Base-by-base conservation (phyloP, 2,113 vertebrate species). In the Microcebus tavaratra region DNA sequence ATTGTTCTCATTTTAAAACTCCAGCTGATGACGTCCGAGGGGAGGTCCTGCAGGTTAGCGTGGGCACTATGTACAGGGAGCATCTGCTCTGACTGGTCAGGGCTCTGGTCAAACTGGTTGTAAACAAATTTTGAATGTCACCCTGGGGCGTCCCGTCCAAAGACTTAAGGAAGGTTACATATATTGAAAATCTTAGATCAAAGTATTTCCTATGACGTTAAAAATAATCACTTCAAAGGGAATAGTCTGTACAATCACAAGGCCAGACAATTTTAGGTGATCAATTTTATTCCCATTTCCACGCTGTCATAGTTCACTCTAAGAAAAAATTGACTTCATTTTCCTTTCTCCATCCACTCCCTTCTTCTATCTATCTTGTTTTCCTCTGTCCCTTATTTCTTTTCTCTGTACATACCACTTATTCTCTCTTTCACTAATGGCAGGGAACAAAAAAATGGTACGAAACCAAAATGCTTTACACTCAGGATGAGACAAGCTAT, bases 141-240 rank as follows among this genome's bases (percentile, higher is more conserved):
- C 15, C 57, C 55, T 73, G 45, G 4, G 65, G 25, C 34, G 67
- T 3, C n/a, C 11, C 20, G 50, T 13, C 88, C 23, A 79, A 21
- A 63, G 11, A 73, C 25, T 59, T 90, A n/a, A 82, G 34, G 27
- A 92, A 84, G 17, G 48, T 94, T 85, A 34, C 6, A 6, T 27
- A 23, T 34, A 36, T 78, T 55, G 68, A 79, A 93, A 95, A 85
- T 73, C 57, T 88, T 85, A 96, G 87, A 70, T 84, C 50, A 92
- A 72, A 80, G 27, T 48, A 57, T 86, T 90, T 88, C n/a, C 53
- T 61, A 14, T 36, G 48, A 67, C 90, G 36, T 75, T 55, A 68
- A 94, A 85, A 94, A 80, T 45, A 91, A 93, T 42, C 34, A 59
- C 18, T 61, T 72, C 34, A 82, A 55, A 25, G 3, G 25, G 45